Percentiles rank a stretch among this genome's conserved stretches.
Evolutionary conservation across 1,140 invertebrate genomes (phyloP).

Genomic region (Battus philenor): DNA sequence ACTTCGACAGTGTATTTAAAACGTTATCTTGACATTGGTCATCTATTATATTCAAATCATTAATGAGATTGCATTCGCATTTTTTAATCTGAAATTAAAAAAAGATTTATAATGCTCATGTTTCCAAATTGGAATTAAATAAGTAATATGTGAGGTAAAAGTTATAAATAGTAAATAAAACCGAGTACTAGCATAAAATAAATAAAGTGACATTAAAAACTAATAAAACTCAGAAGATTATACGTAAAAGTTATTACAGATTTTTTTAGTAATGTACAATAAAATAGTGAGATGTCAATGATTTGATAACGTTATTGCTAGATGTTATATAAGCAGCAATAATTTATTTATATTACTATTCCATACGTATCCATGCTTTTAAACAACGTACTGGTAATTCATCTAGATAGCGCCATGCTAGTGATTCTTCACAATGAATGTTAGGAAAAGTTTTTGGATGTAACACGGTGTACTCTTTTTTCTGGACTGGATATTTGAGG

Average conservation of each 20-base stretch:
- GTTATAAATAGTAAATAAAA: too few species aligned
- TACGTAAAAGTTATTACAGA: too few species aligned
- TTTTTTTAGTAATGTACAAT: too few species aligned
- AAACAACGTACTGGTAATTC: constrained; percentile 41
- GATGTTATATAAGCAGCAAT: too few species aligned
- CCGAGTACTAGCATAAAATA: too few species aligned
- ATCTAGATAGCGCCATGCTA: constrained; percentile 54
- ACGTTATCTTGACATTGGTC: constrained; percentile 64
- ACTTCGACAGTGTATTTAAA: constrained; percentile 57
- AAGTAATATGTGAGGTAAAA: too few species aligned
- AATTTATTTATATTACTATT: not conserved
- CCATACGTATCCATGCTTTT: not conserved
- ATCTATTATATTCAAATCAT: constrained; percentile 53
- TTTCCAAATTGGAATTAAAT: too few species aligned
- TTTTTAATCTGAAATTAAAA: constrained; percentile 49
- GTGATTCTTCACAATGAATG: constrained; percentile 41
- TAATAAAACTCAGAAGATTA: too few species aligned
- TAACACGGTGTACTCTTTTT: constrained; percentile 52
- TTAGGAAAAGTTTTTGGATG: constrained; percentile 48
- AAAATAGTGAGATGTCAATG: too few species aligned
- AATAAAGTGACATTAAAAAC: too few species aligned
- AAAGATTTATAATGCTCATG: constrained; percentile 2
- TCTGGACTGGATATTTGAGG: constrained; percentile 36
- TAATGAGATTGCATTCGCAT: constrained; percentile 64
- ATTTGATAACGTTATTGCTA: too few species aligned